phyloP scores from a whole-genome alignment of 2,888 invertebrate genomes.

The Plebejus melissa region DNA sequence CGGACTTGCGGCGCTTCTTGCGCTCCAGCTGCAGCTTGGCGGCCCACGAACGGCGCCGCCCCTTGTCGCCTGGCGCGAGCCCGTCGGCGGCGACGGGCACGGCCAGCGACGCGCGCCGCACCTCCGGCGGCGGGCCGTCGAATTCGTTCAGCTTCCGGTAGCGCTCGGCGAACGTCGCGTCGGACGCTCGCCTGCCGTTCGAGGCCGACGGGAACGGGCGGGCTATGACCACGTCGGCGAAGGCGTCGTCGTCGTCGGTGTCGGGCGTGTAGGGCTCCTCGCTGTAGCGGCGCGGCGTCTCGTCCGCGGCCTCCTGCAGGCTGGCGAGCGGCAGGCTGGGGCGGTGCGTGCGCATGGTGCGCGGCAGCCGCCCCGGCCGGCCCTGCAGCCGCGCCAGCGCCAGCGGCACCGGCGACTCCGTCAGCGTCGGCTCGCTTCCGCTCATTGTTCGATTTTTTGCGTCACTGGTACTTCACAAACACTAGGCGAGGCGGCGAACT shows the following conservation, averaged over 20 bases:
- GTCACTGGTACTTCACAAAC: constrained; percentile 40
- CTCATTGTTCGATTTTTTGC: constrained; percentile 54
- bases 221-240: constrained; percentile 52
- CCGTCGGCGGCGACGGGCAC: constrained; percentile 59
- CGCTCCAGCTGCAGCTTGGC: constrained; percentile 74
- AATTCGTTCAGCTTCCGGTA: constrained; percentile 69
- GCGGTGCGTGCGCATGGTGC: constrained; percentile 60
- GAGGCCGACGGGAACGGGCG: constrained; percentile 51
- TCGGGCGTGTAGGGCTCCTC: constrained; percentile 59
- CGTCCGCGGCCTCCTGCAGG: constrained; percentile 67
- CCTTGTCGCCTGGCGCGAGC: constrained; percentile 67
- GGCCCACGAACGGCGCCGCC: constrained; percentile 82
- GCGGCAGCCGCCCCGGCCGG: constrained; percentile 53
- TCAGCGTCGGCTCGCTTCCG: constrained; percentile 65
- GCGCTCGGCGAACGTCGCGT: constrained; percentile 67
- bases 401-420: constrained; percentile 72
- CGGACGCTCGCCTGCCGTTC: constrained; percentile 71
- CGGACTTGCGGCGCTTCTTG: constrained; percentile 77
- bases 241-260: constrained; percentile 66
- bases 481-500: constrained; percentile 14
- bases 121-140: constrained; percentile 63
- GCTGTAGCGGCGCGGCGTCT: constrained; percentile 64
- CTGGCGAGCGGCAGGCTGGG: constrained; percentile 70
- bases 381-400: constrained; percentile 66
- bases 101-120: constrained; percentile 67